Base-by-base conservation (phyloP, 2,113 vertebrate genomes). In the Pollachius pollachius region DNA sequence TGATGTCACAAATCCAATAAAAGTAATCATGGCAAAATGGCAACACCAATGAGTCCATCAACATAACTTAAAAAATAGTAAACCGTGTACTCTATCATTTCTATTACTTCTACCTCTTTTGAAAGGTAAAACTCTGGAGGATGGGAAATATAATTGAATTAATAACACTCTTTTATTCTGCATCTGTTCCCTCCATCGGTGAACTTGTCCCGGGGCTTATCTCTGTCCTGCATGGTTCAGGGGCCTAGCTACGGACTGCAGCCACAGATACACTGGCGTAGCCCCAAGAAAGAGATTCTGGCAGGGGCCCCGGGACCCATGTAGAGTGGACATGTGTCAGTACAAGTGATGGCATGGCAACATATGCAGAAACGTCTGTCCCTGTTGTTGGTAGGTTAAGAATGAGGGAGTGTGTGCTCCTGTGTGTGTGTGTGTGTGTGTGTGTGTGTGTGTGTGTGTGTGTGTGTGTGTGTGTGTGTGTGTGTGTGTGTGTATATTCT, bases 341-440 rank as follows among this genome's bases (percentile, higher is more conserved):
- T 2, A 2, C 2, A 0, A 5, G 12, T 15, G 0, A 17, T 5
- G 0, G 0, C 0, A 60, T 11, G 1, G 0, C 62, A 54, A 11
- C 41, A 0, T 0, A 1, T 0, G 73, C 68, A 4, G 23, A 0
- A 0, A 13, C 83, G 8, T 9, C 1, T 17, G 62, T 92, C 15
- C 62, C 0, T 0, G 78, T 93, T 59, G 37, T 89, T 13, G 90
- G 92, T 92, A 54, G 87, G 91, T 79, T 18, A 0, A 17, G 1
- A 34, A 12, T 64, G 25, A 62, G 17, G 13, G 17, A n/a, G 62
- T 64, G 9, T 21, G 5, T 19, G 13, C 15, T 62, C 23, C 8
- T 19, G 11, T 23, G 1, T 60, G 4, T 19, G 11, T 18, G 8
- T 13, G 8, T 48, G 41, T 48, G 41, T 48, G 41, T 12, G 41